Evolutionary conservation across 2,113 vertebrate species (phyloP).

Genomic region (Hepsetus odoe): DNA sequence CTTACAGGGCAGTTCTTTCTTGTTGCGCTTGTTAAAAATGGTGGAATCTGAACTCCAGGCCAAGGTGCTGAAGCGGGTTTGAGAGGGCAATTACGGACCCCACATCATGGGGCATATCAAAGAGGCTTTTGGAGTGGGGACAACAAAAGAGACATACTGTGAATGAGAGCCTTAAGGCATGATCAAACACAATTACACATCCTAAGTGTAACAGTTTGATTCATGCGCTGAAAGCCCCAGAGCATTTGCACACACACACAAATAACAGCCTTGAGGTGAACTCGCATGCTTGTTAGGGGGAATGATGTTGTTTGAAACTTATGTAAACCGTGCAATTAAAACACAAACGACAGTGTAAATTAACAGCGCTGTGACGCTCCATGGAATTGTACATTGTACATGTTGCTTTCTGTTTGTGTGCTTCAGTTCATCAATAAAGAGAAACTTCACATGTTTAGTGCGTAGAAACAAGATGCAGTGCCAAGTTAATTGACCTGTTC

Average conservation of each 20-base stretch:
- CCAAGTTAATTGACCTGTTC: slow-evolving; percentile 20
- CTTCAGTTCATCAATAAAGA: slow-evolving; percentile 5
- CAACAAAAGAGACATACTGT: slow-evolving; percentile 24
- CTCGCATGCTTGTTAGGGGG: slow-evolving; percentile 1
- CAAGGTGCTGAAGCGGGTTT: slow-evolving; percentile 2
- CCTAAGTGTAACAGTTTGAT: slow-evolving; percentile 32
- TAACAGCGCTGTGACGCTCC: background rate
- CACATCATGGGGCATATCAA: slow-evolving; percentile 28
- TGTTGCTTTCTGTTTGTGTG: background rate
- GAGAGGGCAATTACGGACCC: slow-evolving; percentile 30
- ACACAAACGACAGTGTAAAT: background rate
- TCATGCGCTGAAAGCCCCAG: background rate
- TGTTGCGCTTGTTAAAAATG: slow-evolving; percentile 34
- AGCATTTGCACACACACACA: background rate
- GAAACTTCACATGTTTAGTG: slow-evolving; percentile 9
- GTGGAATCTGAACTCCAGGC: slow-evolving; percentile 32
- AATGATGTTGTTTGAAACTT: background rate
- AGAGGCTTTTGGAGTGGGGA: slow-evolving; percentile 21
- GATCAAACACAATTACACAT: slow-evolving; percentile 36
- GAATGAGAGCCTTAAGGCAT: slow-evolving; percentile 23
- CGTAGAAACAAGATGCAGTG: background rate
- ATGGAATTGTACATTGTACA: background rate
- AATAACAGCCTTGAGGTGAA: background rate
- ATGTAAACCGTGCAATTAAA: slow-evolving; percentile 3
- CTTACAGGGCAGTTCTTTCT: slow-evolving; percentile 53